These are phyloP conservation scores for Tenualosa thibaudeaui DNA, from an alignment of 2,797 vertebrate genomes.

Conservation along the genomic window DNA sequence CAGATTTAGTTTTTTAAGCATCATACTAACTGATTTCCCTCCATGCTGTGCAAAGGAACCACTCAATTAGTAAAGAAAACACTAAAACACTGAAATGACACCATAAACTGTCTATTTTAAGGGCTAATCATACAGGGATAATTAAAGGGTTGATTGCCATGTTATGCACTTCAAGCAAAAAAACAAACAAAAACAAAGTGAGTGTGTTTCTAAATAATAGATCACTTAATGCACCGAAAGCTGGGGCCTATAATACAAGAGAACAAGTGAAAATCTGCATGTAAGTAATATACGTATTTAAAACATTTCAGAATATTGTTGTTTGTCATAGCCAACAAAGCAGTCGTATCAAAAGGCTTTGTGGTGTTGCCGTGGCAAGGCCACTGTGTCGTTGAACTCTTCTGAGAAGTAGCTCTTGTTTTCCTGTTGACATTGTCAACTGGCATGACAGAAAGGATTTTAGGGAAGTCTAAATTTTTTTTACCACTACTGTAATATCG, in stretches of 20 bases:
- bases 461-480: not conserved
- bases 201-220: not conserved
- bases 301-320: not conserved
- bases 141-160: not conserved
- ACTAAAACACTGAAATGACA: not conserved
- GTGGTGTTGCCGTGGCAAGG: not conserved
- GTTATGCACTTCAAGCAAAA: not conserved
- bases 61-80: not conserved
- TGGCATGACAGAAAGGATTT: not conserved
- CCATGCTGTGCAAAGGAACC: not conserved
- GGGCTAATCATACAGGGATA: not conserved
- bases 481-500: not conserved
- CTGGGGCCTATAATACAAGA: not conserved
- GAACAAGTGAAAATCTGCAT: not conserved
- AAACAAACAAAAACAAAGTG: not conserved
- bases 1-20: not conserved
- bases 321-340: not conserved
- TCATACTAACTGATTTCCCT: not conserved
- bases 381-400: not conserved
- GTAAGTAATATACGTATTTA: not conserved
- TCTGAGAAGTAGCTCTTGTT: not conserved
- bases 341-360: not conserved
- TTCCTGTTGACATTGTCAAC: slow-evolving; percentile 8
- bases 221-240: not conserved
- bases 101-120: not conserved